These are phyloP conservation scores for Gallinago paraguaiae DNA, from an alignment of 2,113 vertebrate species.

Conservation along the genomic window DNA sequence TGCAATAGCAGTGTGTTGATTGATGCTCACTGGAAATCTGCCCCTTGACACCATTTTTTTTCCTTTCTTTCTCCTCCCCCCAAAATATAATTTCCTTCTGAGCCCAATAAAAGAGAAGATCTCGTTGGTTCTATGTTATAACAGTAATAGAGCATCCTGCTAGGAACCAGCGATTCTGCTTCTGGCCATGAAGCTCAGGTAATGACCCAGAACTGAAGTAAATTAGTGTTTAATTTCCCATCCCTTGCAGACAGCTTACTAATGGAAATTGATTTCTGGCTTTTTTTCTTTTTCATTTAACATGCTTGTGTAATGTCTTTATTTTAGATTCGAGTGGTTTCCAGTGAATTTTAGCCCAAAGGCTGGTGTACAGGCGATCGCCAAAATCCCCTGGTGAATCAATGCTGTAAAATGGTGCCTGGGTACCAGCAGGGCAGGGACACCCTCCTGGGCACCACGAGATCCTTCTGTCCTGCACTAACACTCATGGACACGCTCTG, in stretches of 20 bases:
- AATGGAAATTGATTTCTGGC: constrained; percentile 56
- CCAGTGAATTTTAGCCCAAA: not conserved
- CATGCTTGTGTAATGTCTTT: not conserved
- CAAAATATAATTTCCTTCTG: not conserved
- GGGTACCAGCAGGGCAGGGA: not conserved
- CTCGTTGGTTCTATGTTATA: not conserved
- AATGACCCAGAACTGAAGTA: constrained; percentile 55
- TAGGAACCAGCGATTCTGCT: constrained; percentile 14
- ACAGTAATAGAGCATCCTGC: not conserved
- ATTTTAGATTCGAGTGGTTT: not conserved
- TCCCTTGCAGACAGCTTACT: constrained; percentile 13
- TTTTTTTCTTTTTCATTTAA: not conserved
- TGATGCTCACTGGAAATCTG: not conserved
- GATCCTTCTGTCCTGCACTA: not conserved
- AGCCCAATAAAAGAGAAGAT: not conserved
- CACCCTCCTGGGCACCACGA: not conserved
- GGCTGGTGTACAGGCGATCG: accelerated
- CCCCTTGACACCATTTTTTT: not conserved
- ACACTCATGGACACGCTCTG: accelerated
- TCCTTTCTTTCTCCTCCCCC: not conserved
- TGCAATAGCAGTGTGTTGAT: not conserved
- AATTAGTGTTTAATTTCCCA: constrained; percentile 52
- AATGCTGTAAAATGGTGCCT: accelerated
- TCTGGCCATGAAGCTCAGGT: constrained; percentile 39
- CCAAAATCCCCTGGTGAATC: not conserved